Base-by-base conservation (phyloP, 2,888 invertebrate species). In the Flexamia atlantica region DNA sequence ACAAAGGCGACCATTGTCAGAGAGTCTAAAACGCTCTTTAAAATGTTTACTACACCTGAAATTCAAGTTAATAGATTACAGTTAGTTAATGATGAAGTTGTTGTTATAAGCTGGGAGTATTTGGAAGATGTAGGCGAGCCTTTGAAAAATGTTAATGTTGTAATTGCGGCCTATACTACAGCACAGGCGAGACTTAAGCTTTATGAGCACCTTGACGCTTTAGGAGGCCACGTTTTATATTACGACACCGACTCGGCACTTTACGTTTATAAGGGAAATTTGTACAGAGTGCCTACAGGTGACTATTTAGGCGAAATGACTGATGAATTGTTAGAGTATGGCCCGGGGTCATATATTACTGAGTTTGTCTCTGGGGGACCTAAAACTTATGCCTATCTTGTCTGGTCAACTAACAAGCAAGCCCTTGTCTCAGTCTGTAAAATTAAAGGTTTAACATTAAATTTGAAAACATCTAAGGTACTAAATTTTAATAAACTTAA, bases 241-340 rank as follows among this genome's bases (percentile, higher is more conserved):
- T 76, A 81, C n/a, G 84, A 84, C 32, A 84, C 84, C 10, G 84
- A 84, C 20, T 40, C 25, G 36, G n/a, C n/a, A n/a, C n/a, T n/a
- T n/a, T n/a, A n/a, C n/a, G n/a, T n/a, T n/a, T n/a, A n/a, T n/a
- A n/a, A n/a, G n/a, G n/a, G n/a, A n/a, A n/a, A n/a, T n/a, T n/a
- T n/a, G n/a, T n/a, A n/a, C n/a, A n/a, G n/a, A n/a, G n/a, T n/a
- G n/a, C n/a, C n/a, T n/a, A n/a, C n/a, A n/a, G n/a, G n/a, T n/a
- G n/a, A n/a, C n/a, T n/a, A n/a, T n/a, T n/a, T n/a, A n/a, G n/a
- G n/a, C n/a, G n/a, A n/a, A n/a, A n/a, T n/a, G n/a, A n/a, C n/a
- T n/a, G n/a, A n/a, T n/a, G n/a, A n/a, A n/a, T n/a, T n/a, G n/a
- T n/a, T n/a, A n/a, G n/a, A n/a, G n/a, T n/a, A n/a, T n/a, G n/a